A percentile compares a stretch with the other conserved stretches of the same genome.
phyloP scores from a whole-genome alignment of 1,140 invertebrate genomes.

The Drosophila sulfurigaster region DNA sequence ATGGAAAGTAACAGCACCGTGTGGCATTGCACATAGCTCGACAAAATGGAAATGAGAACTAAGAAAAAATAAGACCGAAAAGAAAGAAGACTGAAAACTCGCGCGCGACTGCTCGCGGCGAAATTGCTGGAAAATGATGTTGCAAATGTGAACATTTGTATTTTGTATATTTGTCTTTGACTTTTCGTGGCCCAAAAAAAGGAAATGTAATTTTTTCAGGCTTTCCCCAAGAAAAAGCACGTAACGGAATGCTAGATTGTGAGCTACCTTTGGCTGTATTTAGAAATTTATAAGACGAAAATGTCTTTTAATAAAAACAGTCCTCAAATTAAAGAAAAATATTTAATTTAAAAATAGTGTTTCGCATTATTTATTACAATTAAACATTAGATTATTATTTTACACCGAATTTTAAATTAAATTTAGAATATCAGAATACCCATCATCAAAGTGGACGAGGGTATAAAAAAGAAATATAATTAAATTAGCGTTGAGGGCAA shows the following conservation, averaged over 20 bases:
- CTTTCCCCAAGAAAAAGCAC: neutral
- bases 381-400: neutral
- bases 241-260: neutral
- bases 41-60: constrained; percentile 11
- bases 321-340: neutral
- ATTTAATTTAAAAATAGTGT: too few relatives aligned
- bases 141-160: constrained; percentile 58
- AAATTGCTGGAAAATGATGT: constrained; percentile 57
- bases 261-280: too few relatives aligned
- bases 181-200: constrained; percentile 3
- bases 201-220: constrained; percentile 20
- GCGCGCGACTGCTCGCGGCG: constrained; percentile 36
- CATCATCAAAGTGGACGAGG: neutral
- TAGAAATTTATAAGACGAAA: neutral
- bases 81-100: constrained; percentile 12
- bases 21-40: neutral
- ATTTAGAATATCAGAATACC: constrained; percentile 2
- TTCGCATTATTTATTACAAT: too few relatives aligned
- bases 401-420: neutral
- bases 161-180: constrained; percentile 47
- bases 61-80: constrained; percentile 13
- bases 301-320: neutral
- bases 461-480: constrained; percentile 59
- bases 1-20: neutral
- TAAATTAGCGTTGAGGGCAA: constrained; percentile 59